These are phyloP conservation scores for Dusona sp. DNA, from an alignment of 2,888 invertebrate species.

Conservation along the genomic window DNA sequence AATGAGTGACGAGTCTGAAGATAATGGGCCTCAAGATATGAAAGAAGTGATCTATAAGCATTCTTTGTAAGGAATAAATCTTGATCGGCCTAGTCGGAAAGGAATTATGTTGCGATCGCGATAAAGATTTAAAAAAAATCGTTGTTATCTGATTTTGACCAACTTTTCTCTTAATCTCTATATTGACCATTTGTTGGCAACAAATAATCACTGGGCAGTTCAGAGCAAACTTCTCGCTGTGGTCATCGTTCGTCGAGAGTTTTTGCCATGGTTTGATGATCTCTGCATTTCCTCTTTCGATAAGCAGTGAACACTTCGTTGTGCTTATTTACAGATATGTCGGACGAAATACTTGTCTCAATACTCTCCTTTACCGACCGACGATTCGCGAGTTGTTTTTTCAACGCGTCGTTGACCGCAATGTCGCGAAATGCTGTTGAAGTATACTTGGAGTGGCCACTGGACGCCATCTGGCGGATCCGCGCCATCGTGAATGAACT, in stretches of 20 bases:
- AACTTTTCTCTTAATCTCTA: neutral
- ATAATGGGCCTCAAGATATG: too few relatives aligned
- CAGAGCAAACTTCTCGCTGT: neutral
- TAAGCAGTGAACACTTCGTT: conserved; percentile 9
- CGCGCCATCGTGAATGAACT: too few relatives aligned
- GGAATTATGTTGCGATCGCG: neutral
- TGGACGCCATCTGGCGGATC: conserved; percentile 38
- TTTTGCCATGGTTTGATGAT: neutral
- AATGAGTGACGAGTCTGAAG: too few relatives aligned
- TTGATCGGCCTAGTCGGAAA: neutral
- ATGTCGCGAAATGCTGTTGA: neutral
- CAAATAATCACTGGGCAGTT: neutral
- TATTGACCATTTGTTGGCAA: conserved; percentile 26
- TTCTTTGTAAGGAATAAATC: too few relatives aligned
- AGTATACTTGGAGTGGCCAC: neutral
- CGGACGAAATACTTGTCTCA: neutral
- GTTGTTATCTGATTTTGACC: neutral
- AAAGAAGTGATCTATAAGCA: too few relatives aligned
- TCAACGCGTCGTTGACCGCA: conserved; percentile 6
- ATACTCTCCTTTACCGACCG: conserved; percentile 33
- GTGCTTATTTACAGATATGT: neutral
- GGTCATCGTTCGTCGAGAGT: conserved; percentile 4
- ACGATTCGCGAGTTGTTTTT: conserved; percentile 28
- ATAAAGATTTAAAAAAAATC: neutral
- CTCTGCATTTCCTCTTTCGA: conserved; percentile 16